Conservation (phyloP, 2,888 invertebrate species). For the Onchidella celtica region DNA sequence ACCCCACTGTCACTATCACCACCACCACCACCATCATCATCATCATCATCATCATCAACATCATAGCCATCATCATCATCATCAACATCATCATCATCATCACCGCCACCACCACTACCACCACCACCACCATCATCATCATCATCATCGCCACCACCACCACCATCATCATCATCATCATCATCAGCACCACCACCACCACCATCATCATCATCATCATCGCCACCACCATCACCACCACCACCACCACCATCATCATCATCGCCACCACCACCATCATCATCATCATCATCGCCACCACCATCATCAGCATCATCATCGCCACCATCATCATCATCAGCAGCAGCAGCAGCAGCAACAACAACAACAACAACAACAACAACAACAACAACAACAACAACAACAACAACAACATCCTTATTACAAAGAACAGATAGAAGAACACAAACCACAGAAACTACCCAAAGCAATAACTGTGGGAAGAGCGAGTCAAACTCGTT, state of each 20-base stretch:
- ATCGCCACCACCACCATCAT: constrained; percentile 20
- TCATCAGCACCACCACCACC: no score
- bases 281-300: background rate
- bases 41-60: constrained; percentile 16
- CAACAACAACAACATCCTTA: background rate
- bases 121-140: no score
- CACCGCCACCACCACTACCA: background rate
- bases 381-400: background rate
- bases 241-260: constrained; percentile 1
- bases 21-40: no score
- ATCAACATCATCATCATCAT: background rate
- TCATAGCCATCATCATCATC: background rate
- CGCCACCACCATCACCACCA: background rate
- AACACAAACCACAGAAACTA: background rate
- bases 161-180: no score
- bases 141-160: no score
- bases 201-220: no score
- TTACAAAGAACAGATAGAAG: background rate
- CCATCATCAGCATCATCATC: no score
- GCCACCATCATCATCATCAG: background rate
- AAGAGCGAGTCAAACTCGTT: no score
- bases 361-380: background rate
- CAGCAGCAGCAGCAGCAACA: background rate
- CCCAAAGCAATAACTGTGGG: no score
- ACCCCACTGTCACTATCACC: no score